Evolutionary conservation across 2,113 vertebrate species (phyloP).

Genomic region (Elaphurus davidianus): DNA sequence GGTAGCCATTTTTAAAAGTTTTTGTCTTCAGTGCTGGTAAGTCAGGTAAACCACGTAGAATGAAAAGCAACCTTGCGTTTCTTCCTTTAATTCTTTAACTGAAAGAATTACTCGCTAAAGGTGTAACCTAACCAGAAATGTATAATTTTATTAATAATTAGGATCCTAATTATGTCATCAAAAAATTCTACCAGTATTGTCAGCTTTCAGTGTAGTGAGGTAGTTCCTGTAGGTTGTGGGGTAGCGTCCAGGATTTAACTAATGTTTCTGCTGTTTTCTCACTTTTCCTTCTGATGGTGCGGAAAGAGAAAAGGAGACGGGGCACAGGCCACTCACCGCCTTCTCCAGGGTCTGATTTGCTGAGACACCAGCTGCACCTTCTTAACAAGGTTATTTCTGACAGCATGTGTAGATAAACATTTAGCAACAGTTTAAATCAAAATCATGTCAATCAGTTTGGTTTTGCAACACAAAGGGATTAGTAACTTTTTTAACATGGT

Average conservation of each 20-base stretch:
- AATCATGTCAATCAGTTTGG: conserved; percentile 76
- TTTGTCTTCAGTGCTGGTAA: conserved; percentile 87
- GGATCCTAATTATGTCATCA: conserved; percentile 71
- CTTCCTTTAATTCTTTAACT: conserved; percentile 77
- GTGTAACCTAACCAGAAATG: conserved; percentile 63
- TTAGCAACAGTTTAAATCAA: conserved; percentile 83
- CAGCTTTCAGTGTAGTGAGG: conserved; percentile 85
- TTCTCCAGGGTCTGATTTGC: conserved; percentile 91
- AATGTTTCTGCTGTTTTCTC: conserved; percentile 95
- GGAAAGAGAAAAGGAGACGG: conserved; percentile 92
- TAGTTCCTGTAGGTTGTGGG: conserved; percentile 84
- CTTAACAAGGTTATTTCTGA: conserved; percentile 95
- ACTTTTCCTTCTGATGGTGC: conserved; percentile 95
- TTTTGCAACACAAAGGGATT: conserved; percentile 73
- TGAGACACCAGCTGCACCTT: conserved; percentile 93
- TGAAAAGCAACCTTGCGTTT: conserved; percentile 75
- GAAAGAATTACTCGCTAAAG: conserved; percentile 74
- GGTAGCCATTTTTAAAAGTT: conserved; percentile 89
- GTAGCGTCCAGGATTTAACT: conserved; percentile 86
- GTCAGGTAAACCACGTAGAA: conserved; percentile 83
- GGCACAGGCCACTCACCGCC: conserved; percentile 90
- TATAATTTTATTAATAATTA: conserved; percentile 71
- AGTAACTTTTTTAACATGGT: conserved; percentile 59
- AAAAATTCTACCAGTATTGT: conserved; percentile 77
- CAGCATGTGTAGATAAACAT: conserved; percentile 96